Base-by-base conservation (phyloP, 1,140 invertebrate species). In the Aleiodes sp. region DNA sequence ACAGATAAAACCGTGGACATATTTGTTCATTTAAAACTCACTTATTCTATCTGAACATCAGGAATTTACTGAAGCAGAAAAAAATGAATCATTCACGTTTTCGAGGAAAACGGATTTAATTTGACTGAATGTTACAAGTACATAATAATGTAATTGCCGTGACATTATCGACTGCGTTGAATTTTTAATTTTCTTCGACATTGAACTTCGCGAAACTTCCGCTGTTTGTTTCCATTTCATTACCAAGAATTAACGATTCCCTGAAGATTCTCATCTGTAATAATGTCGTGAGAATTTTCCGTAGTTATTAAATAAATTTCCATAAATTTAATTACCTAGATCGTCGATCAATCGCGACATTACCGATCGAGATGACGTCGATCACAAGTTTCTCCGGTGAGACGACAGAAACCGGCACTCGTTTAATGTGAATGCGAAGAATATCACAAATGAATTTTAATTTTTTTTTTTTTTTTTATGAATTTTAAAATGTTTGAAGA, bases 331-430 rank as follows among this genome's bases (percentile, higher is more conserved):
- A 14, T 14, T 12, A 4, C 2, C 2, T 19, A 24, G 24, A 41
- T 65, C 14, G 26, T 65, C 21, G 21, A 41, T 65, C 14, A 14
- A 26, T 65, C 24, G 9, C 39, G 37, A 26, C 62, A 28, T 43
- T 65, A 65, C 62, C 62, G 35, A 41, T 28, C 24, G 56, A 59
- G 56, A 59, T 33, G 28, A 19, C 2, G 6, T 56, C 7, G 21
- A 19, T 56, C 2, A 39, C 26, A 16, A 10, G 24, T 73, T 73
- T 41, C 56, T 39, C n/a, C 31, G 57, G 67, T 3, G 2, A 63
- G 14, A 70, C 74, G 64, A 62, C 46, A 52, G 46, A 12, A 52
- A 52, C 46, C 46, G 46, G 46, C 46, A 52, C 46, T 52, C 46
- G 46, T 52, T 26, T 21, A 4, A 26, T 52, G 21, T 12, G 21